phyloP scores from a whole-genome alignment of 1,140 invertebrate species.

The Drosophila kepulauana region DNA sequence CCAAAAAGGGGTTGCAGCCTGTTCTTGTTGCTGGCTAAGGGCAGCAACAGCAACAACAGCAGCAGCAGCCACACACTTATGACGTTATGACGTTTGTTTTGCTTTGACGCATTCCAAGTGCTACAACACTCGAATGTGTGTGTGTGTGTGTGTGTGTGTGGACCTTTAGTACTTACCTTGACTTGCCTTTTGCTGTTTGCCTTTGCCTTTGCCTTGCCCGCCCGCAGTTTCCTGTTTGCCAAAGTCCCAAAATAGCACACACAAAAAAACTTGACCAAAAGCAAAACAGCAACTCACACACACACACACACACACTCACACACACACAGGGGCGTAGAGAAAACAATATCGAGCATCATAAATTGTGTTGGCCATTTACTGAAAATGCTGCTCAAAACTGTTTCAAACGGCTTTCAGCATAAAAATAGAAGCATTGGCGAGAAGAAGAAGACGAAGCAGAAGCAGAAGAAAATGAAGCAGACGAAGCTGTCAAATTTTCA shows the following conservation, averaged over 20 bases:
- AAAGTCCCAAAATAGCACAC: slow-evolving; percentile 64
- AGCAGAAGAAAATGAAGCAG: background rate
- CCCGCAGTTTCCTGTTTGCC: slow-evolving; percentile 68
- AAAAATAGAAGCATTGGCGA: slow-evolving; percentile 42
- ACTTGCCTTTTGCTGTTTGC: background rate
- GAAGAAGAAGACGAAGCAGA: slow-evolving; percentile 28
- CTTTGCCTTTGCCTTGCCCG: slow-evolving; percentile 23
- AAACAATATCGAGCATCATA: slow-evolving; percentile 43
- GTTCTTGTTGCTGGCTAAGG: background rate
- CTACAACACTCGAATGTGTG: background rate
- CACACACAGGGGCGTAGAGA: slow-evolving; percentile 3
- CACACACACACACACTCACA: background rate
- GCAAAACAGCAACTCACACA: slow-evolving; percentile 39
- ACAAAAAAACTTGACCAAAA: slow-evolving; percentile 56
- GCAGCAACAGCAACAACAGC: background rate
- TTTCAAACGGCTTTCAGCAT: slow-evolving; percentile 40
- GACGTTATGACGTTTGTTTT: slow-evolving; percentile 78
- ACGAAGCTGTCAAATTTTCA: background rate
- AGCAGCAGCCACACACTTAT: slow-evolving; percentile 42
- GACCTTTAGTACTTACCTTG: slow-evolving; percentile 42
- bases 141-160: background rate
- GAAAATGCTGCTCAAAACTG: slow-evolving; percentile 43
- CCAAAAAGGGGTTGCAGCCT: slow-evolving; percentile 42
- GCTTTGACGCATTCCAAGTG: slow-evolving; percentile 64
- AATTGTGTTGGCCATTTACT: slow-evolving; percentile 50